Base-by-base conservation (phyloP, 2,113 vertebrate genomes). In the Chamaea fasciata region DNA sequence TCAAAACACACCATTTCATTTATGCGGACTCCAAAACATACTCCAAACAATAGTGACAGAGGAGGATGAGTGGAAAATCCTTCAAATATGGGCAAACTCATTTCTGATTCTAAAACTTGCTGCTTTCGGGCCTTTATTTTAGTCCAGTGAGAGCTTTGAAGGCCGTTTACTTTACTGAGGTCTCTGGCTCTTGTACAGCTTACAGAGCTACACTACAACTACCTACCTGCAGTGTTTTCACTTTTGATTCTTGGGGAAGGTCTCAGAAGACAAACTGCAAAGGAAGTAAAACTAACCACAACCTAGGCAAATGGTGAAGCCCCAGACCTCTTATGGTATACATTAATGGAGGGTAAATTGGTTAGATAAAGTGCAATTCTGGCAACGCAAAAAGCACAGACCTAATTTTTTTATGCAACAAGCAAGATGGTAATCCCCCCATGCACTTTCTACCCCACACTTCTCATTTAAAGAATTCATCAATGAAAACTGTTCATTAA, bases 361-460 rank as follows among this genome's bases (percentile, higher is more conserved):
- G 50, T 87, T 47, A 84, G 64, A 93, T 81, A 91, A 94, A 94
- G 88, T 96, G 90, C 92, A 93, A 59, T 68, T 94, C 92, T 83
- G 77, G 93, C 42, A 93, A 96, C 3, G 10, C 73, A 63, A 95
- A 83, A 95, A 95, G 83, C 90, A 91, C 16, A 35, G 82, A 82
- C 33, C 65, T 87, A 42, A 35, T 52, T 83, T 93, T 94, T 60
- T 71, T 56, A 94, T 87, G 56, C 37, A 77, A 68, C 62, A 93
- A 93, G 62, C 90, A 85, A 76, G 92, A 89, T 93, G 81, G 56
- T 74, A 70, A 79, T 16, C 55, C 31, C 44, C 23, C n/a, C 81
- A 62, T 71, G 41, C 81, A 76, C 67, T 26, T 83, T 60, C 80
- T 59, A 71, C 19, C 49, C 47, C 69, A 57, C 49, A 21, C 31